Evolutionary conservation across 2,888 invertebrate species (phyloP), one percentile per base, ranked within the genome.

Genomic region (Cheilosia urbana): DNA sequence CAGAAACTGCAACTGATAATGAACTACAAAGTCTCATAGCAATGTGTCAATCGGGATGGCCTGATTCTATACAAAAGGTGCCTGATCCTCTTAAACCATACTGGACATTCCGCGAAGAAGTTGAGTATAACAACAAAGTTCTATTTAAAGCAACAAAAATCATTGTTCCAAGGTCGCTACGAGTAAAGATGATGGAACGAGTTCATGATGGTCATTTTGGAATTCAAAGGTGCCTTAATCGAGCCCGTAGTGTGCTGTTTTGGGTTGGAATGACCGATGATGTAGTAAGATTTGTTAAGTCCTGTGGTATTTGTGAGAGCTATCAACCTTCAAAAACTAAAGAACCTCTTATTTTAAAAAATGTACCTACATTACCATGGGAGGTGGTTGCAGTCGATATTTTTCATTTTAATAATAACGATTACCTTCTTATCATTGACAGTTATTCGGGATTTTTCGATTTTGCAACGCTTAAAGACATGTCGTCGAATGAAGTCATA

Each of bases 381-480:
- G 66, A 66, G 49, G 66, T 73, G 17, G 58, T 76, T 40, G 49
- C 45, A 13, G 27, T 47, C 9, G 65, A 65, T 17, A n/a, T 66
- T 2, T 65, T 76, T 53, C 2, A 34, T 21, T 40, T 58, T 40
- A 30, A 66, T 42, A 58, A 58, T 34, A 49, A 66, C 3, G 42
- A 58, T 13, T 66, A 58, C 27, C n/a, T 76, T 7, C n/a, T 66
- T 30, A 58, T 58, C 15, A 30, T 21, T 15, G 63, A 69, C 47
- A 87, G 82, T 40, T 83, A 79, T 40, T 76, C 71, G 5, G 80
- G 77, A 37, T 77, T 77, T 45, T 72, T 76, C 7, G 60, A 76
- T 40, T 77, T 65, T 17, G 65, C 34, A 4, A 15, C 51, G 7
- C 15, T 69, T 15, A 19, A 27, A 45, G 57, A 58, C 15, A 34